Evolutionary conservation across 2,888 invertebrate genomes (phyloP), one percentile per base, ranked within the genome.

Genomic region (Lampropteryx suffumata): DNA sequence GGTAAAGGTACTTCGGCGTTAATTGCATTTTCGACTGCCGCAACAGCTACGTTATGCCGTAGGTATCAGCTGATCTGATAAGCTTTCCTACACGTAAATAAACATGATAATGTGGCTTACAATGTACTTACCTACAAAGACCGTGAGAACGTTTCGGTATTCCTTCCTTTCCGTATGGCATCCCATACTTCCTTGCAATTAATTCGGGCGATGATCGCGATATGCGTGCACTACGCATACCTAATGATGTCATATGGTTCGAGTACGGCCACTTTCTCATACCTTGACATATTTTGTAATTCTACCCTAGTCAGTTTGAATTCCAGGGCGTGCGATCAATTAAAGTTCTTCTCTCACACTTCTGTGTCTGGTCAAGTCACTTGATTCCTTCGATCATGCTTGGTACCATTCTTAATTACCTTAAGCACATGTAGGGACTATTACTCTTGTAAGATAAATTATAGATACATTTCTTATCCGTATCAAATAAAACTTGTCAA

Each of bases 171-270:
- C 80, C 82, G 79, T 86, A 87, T 88, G 89, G 82, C 71, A 69
- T 78, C 67, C 69, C 65, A 71, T 70, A 76, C 73, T 84, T 88
- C 84, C 85, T 89, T 84, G 84, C 83, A 78, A 87, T 88, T 87
- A 88, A 87, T 86, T 84, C 79, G 70, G 67, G 73, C 73, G 85
- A 85, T 84, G 78, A 77, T 79, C 74, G 72, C 79, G 89, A 89
- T 89, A 88, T 74, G 76, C 70, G 60, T 65, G 64, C 71, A 73
- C 69, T 65, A 71, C 73, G 83, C 76, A 88, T 87, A 79, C 73
- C 58, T 77, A 84, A 88, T 84, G 78, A 75, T 71, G 75, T 82
- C 83, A 80, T 76, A 84, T 81, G 81, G 72, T 70, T 69, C 70
- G 63, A 40, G 52, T 64, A 61, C 60, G 63, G 62, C 61, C 59